Evolutionary conservation across 2,888 invertebrate genomes (phyloP).

Genomic region (Chrysolina americana): DNA sequence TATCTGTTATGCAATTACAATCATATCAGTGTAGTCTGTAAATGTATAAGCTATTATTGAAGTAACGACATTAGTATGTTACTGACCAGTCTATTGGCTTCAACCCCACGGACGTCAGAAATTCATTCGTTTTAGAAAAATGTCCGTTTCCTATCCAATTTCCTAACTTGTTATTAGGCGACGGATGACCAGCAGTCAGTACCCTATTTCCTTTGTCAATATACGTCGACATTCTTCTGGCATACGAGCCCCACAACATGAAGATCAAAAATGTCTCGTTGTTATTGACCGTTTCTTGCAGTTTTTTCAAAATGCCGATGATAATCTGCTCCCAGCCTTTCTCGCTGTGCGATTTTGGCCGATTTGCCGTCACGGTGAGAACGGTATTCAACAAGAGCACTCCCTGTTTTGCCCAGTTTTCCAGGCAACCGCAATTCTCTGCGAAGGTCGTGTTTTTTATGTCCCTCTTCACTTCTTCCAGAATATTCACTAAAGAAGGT

Average conservation of each 20-base stretch:
- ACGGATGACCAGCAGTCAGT: conserved; percentile 27
- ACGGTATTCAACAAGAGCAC: conserved; percentile 28
- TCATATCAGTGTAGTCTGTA: neutral
- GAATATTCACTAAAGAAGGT: conserved; percentile 14
- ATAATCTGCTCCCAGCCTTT: conserved; percentile 28
- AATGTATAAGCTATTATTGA: neutral
- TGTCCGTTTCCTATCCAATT: conserved; percentile 14
- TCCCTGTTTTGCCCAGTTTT: conserved; percentile 26
- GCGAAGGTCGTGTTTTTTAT: conserved; percentile 15
- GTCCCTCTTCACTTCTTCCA: conserved; percentile 28
- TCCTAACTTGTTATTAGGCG: conserved; percentile 1
- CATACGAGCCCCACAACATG: conserved; percentile 27
- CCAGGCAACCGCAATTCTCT: conserved; percentile 19
- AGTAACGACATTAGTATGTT: neutral
- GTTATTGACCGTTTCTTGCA: conserved; percentile 8
- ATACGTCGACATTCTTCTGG: conserved; percentile 6
- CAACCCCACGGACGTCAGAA: conserved; percentile 13
- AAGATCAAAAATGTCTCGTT: conserved; percentile 19
- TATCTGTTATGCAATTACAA: conserved; percentile 4
- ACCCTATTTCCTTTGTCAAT: conserved; percentile 11
- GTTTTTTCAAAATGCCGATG: neutral
- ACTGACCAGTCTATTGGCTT: conserved; percentile 25
- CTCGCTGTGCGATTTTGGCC: conserved; percentile 21
- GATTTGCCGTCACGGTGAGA: conserved; percentile 15
- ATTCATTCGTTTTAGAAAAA: conserved; percentile 27